phyloP scores from a whole-genome alignment of 2,888 invertebrate species.

The Diachrysia chrysitis region DNA sequence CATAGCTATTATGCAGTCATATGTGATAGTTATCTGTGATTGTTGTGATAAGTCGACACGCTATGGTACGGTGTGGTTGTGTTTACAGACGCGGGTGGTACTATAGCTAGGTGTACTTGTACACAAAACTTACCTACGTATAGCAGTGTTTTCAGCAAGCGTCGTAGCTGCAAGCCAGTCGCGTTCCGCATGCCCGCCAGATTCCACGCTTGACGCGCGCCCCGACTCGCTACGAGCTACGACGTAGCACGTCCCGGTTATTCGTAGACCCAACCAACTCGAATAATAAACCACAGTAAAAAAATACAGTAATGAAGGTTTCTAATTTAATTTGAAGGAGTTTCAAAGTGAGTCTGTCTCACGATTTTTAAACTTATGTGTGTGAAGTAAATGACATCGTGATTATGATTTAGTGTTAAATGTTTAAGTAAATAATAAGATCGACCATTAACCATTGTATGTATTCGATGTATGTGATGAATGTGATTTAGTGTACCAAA shows the following conservation, averaged over 20 bases:
- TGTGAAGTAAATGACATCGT: conserved; percentile 43
- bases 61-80: conserved; percentile 62
- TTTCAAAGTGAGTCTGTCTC: conserved; percentile 22
- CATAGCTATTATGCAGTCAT: conserved; percentile 63
- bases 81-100: conserved; percentile 70
- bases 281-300: conserved; percentile 7
- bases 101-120: conserved; percentile 24
- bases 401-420: conserved; percentile 52
- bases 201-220: conserved; percentile 65
- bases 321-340: conserved; percentile 9
- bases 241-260: conserved; percentile 60
- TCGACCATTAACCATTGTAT: conserved; percentile 45
- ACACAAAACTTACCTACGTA: conserved; percentile 28
- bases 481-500: conserved; percentile 53
- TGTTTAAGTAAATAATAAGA: conserved; percentile 61
- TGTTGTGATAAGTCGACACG: conserved; percentile 69
- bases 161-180: conserved; percentile 70
- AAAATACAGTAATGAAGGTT: background rate
- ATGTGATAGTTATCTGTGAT: conserved; percentile 66
- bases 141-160: conserved; percentile 57
- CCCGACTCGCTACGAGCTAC: conserved; percentile 68
- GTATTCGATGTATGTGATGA: conserved; percentile 44
- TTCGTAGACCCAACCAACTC: conserved; percentile 24
- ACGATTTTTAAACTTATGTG: conserved; percentile 39
- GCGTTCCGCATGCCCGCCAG: conserved; percentile 68